phyloP scores from a whole-genome alignment of 2,113 vertebrate genomes.

The Sylvia atricapilla region DNA sequence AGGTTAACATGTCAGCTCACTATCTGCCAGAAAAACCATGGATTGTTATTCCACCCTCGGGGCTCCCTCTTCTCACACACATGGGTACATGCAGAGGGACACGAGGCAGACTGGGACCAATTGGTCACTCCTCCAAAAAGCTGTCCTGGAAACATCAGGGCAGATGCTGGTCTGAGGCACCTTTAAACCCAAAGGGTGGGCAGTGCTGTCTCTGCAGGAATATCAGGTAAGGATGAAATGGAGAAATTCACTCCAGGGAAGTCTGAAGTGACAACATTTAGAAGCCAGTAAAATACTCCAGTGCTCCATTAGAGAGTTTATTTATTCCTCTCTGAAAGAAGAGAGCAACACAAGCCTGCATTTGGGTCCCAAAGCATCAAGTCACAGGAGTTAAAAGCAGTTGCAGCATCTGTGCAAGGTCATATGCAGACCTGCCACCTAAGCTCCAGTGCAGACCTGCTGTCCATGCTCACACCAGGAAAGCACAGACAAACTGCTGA shows the following conservation, averaged over 20 bases:
- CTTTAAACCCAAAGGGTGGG: neutral
- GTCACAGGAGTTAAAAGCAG: neutral
- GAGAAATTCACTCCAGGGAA: neutral
- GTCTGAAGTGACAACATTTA: neutral
- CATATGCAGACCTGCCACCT: neutral
- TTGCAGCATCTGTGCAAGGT: neutral
- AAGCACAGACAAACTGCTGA: neutral
- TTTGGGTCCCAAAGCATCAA: neutral
- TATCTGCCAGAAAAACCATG: neutral
- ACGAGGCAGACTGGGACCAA: neutral
- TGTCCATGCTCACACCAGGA: neutral
- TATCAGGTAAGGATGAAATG: neutral
- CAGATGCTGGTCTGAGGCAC: neutral
- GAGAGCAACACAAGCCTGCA: accelerated
- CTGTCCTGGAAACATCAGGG: neutral
- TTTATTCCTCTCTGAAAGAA: neutral
- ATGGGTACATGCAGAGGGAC: neutral
- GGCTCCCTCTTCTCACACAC: neutral
- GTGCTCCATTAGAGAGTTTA: neutral
- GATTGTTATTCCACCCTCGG: neutral
- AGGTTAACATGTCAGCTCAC: neutral
- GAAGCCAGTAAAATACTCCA: neutral
- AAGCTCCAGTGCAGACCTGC: neutral
- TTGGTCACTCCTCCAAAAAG: neutral
- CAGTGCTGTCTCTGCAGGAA: neutral